Percentiles rank a stretch among this genome's conserved stretches.
Evolutionary conservation across 2,888 invertebrate genomes (phyloP).

Genomic region (Dyspetes luteomarginatus): DNA sequence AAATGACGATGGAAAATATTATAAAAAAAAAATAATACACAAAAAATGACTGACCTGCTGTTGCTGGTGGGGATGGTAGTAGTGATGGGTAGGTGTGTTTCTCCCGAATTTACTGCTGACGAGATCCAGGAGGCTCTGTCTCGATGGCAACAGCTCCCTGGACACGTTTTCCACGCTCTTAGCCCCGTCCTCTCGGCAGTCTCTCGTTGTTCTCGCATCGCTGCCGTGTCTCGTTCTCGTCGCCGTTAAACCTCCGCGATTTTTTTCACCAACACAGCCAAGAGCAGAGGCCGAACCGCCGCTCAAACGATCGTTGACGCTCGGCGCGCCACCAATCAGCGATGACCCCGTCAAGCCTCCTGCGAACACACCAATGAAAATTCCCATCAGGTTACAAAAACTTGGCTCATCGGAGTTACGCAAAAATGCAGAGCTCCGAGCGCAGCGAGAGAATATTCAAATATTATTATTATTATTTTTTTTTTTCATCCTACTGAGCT

Average conservation of each 20-base stretch:
- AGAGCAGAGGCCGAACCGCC: conserved; percentile 76
- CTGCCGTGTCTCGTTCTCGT: conserved; percentile 68
- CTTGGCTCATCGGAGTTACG: not conserved
- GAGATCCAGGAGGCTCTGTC: conserved; percentile 81
- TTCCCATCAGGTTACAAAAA: conserved; percentile 39
- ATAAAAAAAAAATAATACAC: not conserved
- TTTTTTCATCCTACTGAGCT: no score
- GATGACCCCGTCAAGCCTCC: conserved; percentile 72
- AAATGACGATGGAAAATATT: no score
- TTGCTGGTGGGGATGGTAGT: conserved; percentile 80
- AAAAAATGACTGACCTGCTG: conserved; percentile 76
- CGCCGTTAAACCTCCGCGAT: conserved; percentile 61
- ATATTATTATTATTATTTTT: no score
- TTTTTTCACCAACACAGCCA: conserved; percentile 74
- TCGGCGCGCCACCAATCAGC: conserved; percentile 69
- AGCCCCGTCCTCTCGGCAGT: conserved; percentile 77
- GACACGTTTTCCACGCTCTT: conserved; percentile 81
- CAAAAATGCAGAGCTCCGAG: no score
- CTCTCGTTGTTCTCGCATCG: conserved; percentile 69
- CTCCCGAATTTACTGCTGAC: conserved; percentile 81
- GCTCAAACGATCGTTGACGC: conserved; percentile 74
- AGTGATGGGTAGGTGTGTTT: conserved; percentile 80
- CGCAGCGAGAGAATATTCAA: no score
- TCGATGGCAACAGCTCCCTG: conserved; percentile 76
- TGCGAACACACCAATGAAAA: conserved; percentile 66